These are phyloP conservation scores for Elephantulus edwardii DNA, from an alignment of 2,113 vertebrate species.

Conservation along the genomic window DNA sequence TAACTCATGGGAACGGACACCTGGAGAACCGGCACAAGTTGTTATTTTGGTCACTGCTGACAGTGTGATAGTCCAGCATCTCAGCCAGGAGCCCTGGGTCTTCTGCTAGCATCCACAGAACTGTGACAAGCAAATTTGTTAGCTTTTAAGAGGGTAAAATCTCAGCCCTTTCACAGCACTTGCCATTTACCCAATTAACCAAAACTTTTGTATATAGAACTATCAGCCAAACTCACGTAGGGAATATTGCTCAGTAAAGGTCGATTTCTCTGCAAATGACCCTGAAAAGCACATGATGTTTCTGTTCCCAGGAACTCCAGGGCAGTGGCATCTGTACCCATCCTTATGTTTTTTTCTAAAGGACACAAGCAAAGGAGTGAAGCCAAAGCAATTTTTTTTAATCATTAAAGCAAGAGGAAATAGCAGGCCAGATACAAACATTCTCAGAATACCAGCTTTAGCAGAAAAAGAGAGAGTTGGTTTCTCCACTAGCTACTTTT, in stretches of 20 bases:
- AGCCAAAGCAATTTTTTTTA: constrained; percentile 36
- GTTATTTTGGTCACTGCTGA: not conserved
- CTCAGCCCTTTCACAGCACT: not conserved
- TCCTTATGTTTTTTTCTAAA: constrained; percentile 40
- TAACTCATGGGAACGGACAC: not conserved
- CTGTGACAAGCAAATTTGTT: constrained; percentile 16
- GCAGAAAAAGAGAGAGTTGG: not conserved
- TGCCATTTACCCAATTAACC: constrained; percentile 42
- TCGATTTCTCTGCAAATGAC: constrained; percentile 43
- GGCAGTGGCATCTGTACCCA: not conserved
- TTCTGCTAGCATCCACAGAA: not conserved
- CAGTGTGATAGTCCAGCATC: not conserved
- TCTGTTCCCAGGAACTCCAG: constrained; percentile 30
- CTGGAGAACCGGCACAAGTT: not conserved
- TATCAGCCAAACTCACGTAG: not conserved
- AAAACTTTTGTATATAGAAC: constrained; percentile 28
- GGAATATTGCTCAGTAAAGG: constrained; percentile 33
- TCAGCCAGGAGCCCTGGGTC: not conserved
- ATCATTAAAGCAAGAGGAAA: constrained; percentile 43
- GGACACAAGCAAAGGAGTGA: not conserved
- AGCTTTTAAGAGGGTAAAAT: constrained; percentile 23
- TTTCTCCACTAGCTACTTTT: not conserved
- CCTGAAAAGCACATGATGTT: constrained; percentile 40
- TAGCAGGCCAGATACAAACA: not conserved
- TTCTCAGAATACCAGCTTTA: constrained; percentile 3